A percentile compares a stretch with the other conserved stretches of the same genome.
phyloP scores from a whole-genome alignment of 64 coral and sea anemone genomes.

The Montipora cactus region DNA sequence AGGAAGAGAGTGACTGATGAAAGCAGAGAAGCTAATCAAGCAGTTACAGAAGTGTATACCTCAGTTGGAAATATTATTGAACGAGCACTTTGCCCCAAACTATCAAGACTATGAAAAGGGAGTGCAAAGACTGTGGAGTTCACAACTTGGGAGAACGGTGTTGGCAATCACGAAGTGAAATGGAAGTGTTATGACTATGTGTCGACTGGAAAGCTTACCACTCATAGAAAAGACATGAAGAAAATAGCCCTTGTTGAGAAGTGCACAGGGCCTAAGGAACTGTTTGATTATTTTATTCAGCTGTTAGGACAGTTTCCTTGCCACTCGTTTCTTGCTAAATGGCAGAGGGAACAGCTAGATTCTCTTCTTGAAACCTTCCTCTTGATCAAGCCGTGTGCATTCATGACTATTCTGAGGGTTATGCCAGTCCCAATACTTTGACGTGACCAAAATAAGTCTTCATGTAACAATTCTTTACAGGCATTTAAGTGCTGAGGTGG shows the following conservation, averaged over 20 bases:
- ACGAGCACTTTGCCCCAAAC: background rate
- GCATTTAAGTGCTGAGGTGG: background rate
- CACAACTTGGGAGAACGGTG: background rate
- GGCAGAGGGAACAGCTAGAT: conserved; percentile 59
- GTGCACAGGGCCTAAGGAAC: conserved; percentile 31
- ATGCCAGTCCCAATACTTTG: conserved; percentile 55
- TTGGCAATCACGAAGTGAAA: background rate
- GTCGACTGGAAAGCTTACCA: background rate
- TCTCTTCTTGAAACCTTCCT: conserved; percentile 25
- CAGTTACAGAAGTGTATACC: background rate
- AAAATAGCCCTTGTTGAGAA: conserved; percentile 55
- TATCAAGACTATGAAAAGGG: background rate
- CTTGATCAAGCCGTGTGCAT: background rate
- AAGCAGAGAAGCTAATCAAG: background rate
- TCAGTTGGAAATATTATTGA: conserved; percentile 11
- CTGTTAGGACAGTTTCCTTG: conserved; percentile 5
- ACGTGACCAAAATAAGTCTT: conserved; percentile 3
- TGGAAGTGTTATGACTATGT: conserved; percentile 37
- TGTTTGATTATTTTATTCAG: conserved; percentile 36
- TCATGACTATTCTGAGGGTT: conserved; percentile 61
- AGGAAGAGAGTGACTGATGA: background rate
- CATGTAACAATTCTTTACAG: conserved; percentile 49
- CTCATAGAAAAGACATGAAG: conserved; percentile 65
- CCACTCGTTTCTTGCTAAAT: conserved; percentile 36
- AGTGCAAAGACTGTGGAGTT: conserved; percentile 29